Base-by-base conservation (phyloP, 2,797 vertebrate genomes). In the Helostoma temminkii region DNA sequence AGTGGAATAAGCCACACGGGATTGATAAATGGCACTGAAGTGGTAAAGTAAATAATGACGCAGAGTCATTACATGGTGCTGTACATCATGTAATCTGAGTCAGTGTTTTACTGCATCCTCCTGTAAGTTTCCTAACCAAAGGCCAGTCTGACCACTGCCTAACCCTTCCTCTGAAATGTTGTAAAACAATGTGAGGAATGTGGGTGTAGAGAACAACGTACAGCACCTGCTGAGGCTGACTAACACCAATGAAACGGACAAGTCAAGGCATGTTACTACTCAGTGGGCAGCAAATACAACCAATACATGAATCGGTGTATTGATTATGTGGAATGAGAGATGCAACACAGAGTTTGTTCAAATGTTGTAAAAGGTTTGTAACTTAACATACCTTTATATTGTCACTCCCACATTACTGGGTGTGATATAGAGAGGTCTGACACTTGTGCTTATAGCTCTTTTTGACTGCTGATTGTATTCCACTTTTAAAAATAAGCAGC, bases 181-280 rank as follows among this genome's bases (percentile, higher is more conserved):
- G 9, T 6, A 19, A 1, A 82, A 80, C 70, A 71, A 83, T 88
- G 83, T 56, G 24, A 78, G 54, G 76, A 91, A 93, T 87, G 85
- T 71, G 78, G 71, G 79, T 59, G 79, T 43, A 57, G 53, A 66
- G 42, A 18, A 19, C 11, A 6, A 30, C 28, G 14, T 4, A 2
- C 50, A 18, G 15, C 32, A 22, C 30, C 46, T 45, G 49, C 66
- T 59, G 30, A 21, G 58, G 68, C 19, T 64, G 69, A 78, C 55
- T 37, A 32, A 63, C 53, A 56, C n/a, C 28, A 39, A 15, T 9
- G 19, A 60, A 48, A 26, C 2, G 7, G 63, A 76, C 85, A 84
- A 72, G 89, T 66, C 72, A n/a, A 19, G 82, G 74, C 89, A 83
- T 71, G 76, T 55, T 25, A 3, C 11, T 14, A 22, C 10, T 25